Evolutionary conservation across 2,888 invertebrate species (phyloP), one percentile per base, ranked within the genome.

Genomic region (Pollenia amentaria): DNA sequence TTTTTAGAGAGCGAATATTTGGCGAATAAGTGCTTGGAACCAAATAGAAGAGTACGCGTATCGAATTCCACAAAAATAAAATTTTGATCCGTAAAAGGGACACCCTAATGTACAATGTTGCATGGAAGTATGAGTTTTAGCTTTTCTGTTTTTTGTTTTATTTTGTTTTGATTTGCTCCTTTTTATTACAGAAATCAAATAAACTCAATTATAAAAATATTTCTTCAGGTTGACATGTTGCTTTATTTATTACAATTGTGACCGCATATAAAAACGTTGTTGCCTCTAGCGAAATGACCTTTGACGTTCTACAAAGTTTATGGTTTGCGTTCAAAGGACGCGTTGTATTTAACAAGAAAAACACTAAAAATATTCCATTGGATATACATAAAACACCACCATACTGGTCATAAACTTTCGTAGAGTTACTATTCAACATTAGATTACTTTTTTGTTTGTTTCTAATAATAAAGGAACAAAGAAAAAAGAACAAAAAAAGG

Each of bases 201-300:
- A 69, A 82, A 75, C 42, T 69, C 67, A 82, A 62, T 70, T 76
- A 82, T 53, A 69, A 51, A 69, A 72, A 64, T 42, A 72, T 64
- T 78, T 84, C 57, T 69, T 79, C 48, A 73, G 42, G 79, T 73
- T 84, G 78, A 73, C 73, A 75, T 73, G 18, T 84, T 69, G 64
- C 18, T 80, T 79, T 64, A 79, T 84, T 84, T 79, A 79, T 84
- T 79, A 62, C 60, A 73, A 57, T 11, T 51, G 9, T 75, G 72
- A 53, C 73, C 69, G 62, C 53, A 40, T 69, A 73, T 42, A 72
- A 65, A 46, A 40, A 69, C 11, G 18, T 67, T 73, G 65, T 29
- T 77, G 21, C 46, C 29, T 69, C 21, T 67, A 44, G 55, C 53
- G 44, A 64, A 72, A 67, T 85, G 80, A 76, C 76, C 75, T 76